phyloP scores from a whole-genome alignment of 1,140 invertebrate species.

The Atopsyche davidsoni region DNA sequence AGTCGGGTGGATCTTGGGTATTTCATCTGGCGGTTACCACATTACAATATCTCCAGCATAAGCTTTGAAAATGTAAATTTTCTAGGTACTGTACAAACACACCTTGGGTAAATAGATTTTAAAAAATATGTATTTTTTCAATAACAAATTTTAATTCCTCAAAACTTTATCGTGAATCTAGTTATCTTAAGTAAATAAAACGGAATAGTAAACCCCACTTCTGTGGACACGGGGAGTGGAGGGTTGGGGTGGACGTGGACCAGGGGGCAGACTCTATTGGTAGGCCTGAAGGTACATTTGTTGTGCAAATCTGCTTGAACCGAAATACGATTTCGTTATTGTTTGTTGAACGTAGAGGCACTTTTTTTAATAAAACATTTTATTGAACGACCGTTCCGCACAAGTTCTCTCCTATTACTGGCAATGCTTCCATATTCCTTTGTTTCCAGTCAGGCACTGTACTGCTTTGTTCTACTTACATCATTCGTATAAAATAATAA shows the following conservation, averaged over 20 bases:
- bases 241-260: not conserved
- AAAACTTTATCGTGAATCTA: no score
- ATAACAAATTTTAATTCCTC: no score
- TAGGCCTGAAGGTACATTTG: not conserved
- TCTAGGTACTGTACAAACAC: no score
- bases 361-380: constrained; percentile 22
- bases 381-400: constrained; percentile 17
- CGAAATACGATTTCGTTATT: constrained; percentile 26
- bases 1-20: no score
- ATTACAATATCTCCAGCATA: no score
- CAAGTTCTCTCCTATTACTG: constrained; percentile 1
- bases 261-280: not conserved
- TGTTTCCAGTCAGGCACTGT: not conserved
- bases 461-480: not conserved
- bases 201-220: no score
- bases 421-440: not conserved
- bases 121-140: no score
- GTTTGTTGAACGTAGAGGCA: constrained; percentile 25
- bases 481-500: no score
- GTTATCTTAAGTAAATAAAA: no score
- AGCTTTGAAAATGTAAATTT: no score
- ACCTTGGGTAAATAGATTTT: no score
- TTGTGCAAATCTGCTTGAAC: constrained; percentile 17
- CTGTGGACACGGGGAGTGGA: not conserved
- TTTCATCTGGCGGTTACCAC: no score